Base-by-base conservation (phyloP, 2,888 invertebrate genomes). In the Tortrix viridana region DNA sequence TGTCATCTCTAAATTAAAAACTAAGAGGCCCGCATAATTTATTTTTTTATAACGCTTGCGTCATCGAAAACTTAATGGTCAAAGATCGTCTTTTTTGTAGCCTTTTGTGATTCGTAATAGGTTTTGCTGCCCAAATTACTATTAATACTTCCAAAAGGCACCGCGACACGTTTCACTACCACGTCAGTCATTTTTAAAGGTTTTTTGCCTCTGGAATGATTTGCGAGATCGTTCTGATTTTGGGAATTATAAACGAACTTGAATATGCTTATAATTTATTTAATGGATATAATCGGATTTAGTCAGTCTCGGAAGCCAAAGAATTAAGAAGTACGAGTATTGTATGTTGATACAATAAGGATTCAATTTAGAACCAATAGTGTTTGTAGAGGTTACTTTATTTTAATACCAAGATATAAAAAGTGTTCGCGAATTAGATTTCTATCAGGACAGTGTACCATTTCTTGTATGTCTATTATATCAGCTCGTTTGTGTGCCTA, bases 91-190 rank as follows among this genome's bases (percentile, higher is more conserved):
- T 3, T 14, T 16, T 41, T 53, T 53, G 6, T 53, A 22, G 22
- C 16, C 53, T 41, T 41, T 53, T 53, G 53, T 53, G 41, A 22
- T n/a, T 12, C 16, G 20, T 53, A 53, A 53, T 53, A 53, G 41
- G 41, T 53, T 53, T 41, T 53, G 53, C 53, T 23, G 38, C 16
- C n/a, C 41, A 53, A 53, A 41, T 53, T 53, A 22, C 41, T 41
- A 37, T 37, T 32, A 37, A 37, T 37, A 20, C 19, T 50, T 50
- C 20, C 20, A 16, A 53, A 41, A 12, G 16, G 22, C 16, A 41
- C 53, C 53, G 41, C 53, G 53, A 41, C 23, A 53, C 22, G 41
- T 53, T 44, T 44, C 19, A 22, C 20, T 22, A 38, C 38, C 14
- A 22, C 41, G 16, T 53, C 41, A 41, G 41, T 53, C 53, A 53